Evolutionary conservation across 2,113 vertebrate species (phyloP).

Genomic region (Hystrix cristata): DNA sequence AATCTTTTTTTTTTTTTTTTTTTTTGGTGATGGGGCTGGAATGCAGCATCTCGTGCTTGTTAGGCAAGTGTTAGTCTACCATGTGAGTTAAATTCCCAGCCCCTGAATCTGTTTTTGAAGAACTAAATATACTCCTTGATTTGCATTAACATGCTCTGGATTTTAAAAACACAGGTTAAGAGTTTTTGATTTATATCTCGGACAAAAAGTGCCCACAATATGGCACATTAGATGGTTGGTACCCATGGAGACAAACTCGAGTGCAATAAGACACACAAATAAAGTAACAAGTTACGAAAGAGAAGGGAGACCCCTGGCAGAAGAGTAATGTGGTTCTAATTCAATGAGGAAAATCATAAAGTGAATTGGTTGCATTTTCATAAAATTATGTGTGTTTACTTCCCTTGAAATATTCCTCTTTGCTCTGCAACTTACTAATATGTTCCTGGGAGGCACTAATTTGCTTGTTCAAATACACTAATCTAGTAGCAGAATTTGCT

Average conservation of each 20-base stretch:
- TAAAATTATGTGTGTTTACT: conserved; percentile 64
- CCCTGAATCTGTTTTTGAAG: conserved; percentile 60
- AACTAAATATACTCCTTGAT: conserved; percentile 35
- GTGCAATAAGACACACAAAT: conserved; percentile 55
- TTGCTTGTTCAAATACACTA: conserved; percentile 43
- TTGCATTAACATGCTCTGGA: not conserved
- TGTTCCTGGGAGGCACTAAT: conserved; percentile 22
- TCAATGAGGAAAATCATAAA: conserved; percentile 16
- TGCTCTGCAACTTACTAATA: conserved; percentile 49
- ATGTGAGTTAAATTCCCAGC: too few relatives aligned
- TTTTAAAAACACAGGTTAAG: conserved; percentile 55
- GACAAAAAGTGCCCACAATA: conserved; percentile 36
- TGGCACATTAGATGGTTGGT: not conserved
- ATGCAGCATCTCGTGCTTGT: not conserved
- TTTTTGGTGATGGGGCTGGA: too few relatives aligned
- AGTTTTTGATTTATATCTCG: conserved; percentile 51
- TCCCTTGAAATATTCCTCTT: conserved; percentile 56
- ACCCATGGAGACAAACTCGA: conserved; percentile 48
- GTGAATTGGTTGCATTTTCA: not conserved
- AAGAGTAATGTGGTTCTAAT: not conserved
- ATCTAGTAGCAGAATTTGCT: conserved; percentile 63
- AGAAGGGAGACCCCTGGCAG: not conserved
- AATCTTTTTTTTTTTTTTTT: not conserved
- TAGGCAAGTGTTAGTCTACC: too few relatives aligned
- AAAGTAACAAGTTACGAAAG: conserved; percentile 30